Base-by-base conservation (phyloP, 2,888 invertebrate species). In the Heteropelma amictum region DNA sequence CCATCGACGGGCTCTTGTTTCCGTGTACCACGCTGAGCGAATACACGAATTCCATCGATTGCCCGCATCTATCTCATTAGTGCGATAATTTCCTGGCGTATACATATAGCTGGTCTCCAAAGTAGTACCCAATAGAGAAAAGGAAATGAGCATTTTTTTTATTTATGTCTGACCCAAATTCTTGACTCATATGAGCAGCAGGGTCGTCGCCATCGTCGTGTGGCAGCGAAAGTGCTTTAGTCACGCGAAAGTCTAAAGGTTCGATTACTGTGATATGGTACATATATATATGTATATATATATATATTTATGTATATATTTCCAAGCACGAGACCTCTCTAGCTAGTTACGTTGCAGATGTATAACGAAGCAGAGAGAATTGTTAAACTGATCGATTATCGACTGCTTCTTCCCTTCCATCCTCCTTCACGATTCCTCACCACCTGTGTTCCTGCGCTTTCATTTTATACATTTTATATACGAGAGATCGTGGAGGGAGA, bases 171-270 rank as follows among this genome's bases (percentile, higher is more conserved):
- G 74, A 70, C 74, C 74, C 65, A 74, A 74, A 74, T 74, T 65
- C 56, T 61, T 19, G 10, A 26, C 45, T 33, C 23, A 33, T 17
- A 35, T 35, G 35, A 26, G 38, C 63, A 49, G 49, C 47, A 12
- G 58, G 38, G 35, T 69, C 69, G 53, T 69, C 64, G 58, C 60
- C 58, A 35, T 58, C 38, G 40, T 49, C 47, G 45, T 42, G 19
- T 54, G 28, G 30, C 38, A 17, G 53, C 65, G 47, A 58, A 60
- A 74, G 65, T 74, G 60, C 47, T 74, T 74, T 47, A 47, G 70
- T 74, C 74, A 74, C 74, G 74, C 74, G 70, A 74, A 70, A 65
- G 54, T 74, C 74, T 70, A 74, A 70, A 70, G 54, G 53, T 49
- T 70, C 54, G 65, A 74, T 74, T 74, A 74, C 60, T 33, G n/a